These are phyloP conservation scores for Eueides isabella DNA, from an alignment of 1,140 invertebrate genomes.

Conservation along the genomic window DNA sequence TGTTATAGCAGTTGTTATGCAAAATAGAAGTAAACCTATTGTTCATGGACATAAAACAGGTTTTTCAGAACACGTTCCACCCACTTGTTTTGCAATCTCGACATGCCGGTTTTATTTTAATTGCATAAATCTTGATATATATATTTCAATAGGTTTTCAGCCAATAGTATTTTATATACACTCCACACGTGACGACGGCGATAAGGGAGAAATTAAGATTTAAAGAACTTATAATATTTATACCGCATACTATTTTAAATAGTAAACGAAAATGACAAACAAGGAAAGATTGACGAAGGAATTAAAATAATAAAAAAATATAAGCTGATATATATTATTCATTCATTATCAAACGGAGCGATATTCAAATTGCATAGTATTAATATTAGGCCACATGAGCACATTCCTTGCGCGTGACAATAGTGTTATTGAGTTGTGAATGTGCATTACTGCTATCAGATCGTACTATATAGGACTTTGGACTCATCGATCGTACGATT, in stretches of 20 bases:
- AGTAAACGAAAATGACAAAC: no score
- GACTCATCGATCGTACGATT: conserved; percentile 23
- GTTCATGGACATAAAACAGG: conserved; percentile 10
- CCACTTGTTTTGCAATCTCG: conserved; percentile 14
- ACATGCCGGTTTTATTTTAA: conserved; percentile 9
- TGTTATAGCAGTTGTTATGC: conserved; percentile 25
- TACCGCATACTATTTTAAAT: background rate
- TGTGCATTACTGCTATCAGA: background rate
- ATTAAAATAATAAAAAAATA: background rate
- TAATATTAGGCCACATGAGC: background rate
- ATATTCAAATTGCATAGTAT: background rate
- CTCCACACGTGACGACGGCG: background rate
- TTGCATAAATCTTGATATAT: conserved; percentile 7
- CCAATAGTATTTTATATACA: background rate
- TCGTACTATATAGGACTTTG: background rate
- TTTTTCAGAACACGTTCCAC: conserved; percentile 23
- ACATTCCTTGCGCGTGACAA: background rate
- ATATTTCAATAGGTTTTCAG: background rate
- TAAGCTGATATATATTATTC: background rate
- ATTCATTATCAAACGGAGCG: background rate
- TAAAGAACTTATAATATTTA: background rate
- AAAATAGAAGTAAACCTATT: conserved; percentile 24
- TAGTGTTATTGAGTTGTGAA: background rate
- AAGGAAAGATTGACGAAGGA: no score
- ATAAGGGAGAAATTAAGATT: background rate